Conservation (phyloP, 2,113 vertebrate species). For the Eptesicus fuscus region DNA sequence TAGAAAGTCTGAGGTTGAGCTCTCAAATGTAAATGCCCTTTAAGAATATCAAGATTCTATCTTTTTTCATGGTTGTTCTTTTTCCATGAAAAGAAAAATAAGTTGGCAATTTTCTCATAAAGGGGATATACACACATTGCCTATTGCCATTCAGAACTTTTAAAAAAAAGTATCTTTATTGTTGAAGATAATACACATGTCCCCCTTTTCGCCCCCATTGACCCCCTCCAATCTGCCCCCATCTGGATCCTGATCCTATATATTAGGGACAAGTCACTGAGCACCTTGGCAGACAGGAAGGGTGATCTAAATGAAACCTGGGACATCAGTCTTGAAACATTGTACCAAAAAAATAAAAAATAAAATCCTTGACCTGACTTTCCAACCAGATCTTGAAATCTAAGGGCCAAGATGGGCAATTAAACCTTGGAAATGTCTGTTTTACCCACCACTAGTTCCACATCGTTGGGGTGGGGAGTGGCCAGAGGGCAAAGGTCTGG, state of each 20-base stretch:
- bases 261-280: not conserved
- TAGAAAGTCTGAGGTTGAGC: not conserved
- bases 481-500: not conserved
- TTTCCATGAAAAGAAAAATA: not conserved
- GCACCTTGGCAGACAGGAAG: not conserved
- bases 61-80: not conserved
- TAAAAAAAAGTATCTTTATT: no score
- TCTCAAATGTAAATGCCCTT: not conserved
- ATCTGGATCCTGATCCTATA: not conserved
- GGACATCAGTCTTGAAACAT: not conserved
- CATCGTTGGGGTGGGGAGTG: not conserved
- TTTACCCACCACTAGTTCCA: not conserved
- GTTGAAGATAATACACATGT: no score
- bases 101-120: not conserved
- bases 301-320: not conserved
- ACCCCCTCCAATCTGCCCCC: no score
- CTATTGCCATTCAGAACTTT: not conserved
- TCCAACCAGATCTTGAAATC: not conserved
- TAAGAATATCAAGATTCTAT: not conserved
- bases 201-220: no score
- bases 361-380: not conserved
- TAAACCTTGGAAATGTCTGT: not conserved
- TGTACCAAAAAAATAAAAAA: not conserved
- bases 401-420: not conserved
- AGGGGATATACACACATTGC: not conserved